A percentile compares a stretch with the other conserved stretches of the same genome.
These are phyloP conservation scores for Nanorana parkeri DNA, from an alignment of 2,113 vertebrate species.

Conservation along the genomic window DNA sequence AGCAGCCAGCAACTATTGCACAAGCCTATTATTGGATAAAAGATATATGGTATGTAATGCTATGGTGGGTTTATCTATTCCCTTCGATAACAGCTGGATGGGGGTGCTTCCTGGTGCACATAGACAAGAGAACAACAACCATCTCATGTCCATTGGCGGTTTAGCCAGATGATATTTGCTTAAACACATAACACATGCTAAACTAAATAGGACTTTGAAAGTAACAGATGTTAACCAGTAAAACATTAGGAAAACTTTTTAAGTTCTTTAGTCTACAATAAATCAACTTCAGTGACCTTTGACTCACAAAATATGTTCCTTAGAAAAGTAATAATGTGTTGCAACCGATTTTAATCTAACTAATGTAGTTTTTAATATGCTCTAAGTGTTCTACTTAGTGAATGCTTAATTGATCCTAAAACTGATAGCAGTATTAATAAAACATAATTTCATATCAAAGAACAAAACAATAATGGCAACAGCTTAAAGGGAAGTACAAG, in stretches of 20 bases:
- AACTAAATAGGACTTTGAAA: neutral
- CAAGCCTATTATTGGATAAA: too few species aligned
- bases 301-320: slow-evolving; percentile 29
- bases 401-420: neutral
- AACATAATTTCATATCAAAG: neutral
- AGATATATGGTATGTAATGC: too few species aligned
- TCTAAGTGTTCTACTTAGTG: neutral
- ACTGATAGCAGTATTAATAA: slow-evolving; percentile 12
- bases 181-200: slow-evolving; percentile 3
- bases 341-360: slow-evolving; percentile 20
- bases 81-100: too few species aligned
- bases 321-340: slow-evolving; percentile 17
- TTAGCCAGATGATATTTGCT: neutral
- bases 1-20: too few species aligned
- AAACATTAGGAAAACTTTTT: slow-evolving; percentile 23
- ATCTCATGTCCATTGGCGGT: too few species aligned
- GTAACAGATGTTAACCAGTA: slow-evolving; percentile 25
- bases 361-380: neutral
- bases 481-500: too few species aligned
- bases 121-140: too few species aligned
- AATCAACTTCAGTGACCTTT: slow-evolving; percentile 28
- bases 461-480: neutral
- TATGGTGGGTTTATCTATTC: too few species aligned
- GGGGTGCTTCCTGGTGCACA: too few species aligned
- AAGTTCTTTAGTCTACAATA: slow-evolving; percentile 21